phyloP scores from a whole-genome alignment of 2,113 vertebrate species.

The Gnathonemus longibarbis region DNA sequence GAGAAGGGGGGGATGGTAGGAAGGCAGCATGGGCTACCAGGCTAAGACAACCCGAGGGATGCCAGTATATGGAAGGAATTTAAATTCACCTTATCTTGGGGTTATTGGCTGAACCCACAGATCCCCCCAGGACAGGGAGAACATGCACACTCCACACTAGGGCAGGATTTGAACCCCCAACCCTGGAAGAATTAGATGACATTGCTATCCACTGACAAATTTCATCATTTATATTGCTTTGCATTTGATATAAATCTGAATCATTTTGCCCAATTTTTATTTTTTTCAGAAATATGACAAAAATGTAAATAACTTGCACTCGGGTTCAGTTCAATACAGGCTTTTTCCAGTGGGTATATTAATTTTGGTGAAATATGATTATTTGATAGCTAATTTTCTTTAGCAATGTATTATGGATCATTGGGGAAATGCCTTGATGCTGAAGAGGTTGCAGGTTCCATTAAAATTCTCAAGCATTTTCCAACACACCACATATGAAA shows the following conservation, averaged over 20 bases:
- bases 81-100: background rate
- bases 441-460: background rate
- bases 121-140: background rate
- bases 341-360: background rate
- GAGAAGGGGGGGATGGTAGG: background rate
- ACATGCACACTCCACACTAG: background rate
- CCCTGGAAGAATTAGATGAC: background rate
- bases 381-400: background rate
- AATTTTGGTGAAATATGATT: background rate
- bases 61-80: background rate
- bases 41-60: background rate
- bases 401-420: background rate
- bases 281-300: background rate
- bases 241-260: background rate
- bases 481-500: conserved; percentile 56
- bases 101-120: background rate
- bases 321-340: background rate
- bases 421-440: conserved; percentile 18
- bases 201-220: background rate
- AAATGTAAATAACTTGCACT: background rate
- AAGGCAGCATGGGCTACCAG: background rate
- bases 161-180: background rate
- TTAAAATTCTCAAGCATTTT: background rate
- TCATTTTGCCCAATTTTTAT: background rate
- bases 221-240: background rate